Base-by-base conservation (phyloP, 1,140 invertebrate genomes). In the Drosophila miranda region DNA sequence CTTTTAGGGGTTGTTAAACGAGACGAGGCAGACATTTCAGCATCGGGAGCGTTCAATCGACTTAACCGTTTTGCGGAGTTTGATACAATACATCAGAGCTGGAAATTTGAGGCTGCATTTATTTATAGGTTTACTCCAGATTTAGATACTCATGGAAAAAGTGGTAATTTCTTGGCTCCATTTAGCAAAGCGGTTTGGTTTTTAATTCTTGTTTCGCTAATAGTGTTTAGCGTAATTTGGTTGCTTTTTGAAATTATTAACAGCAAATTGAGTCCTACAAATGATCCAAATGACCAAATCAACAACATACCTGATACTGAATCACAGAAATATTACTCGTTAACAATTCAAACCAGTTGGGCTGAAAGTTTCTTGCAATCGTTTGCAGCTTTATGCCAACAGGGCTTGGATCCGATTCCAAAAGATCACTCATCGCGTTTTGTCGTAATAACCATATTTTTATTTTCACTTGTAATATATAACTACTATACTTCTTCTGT, bases 401-500 rank as follows among this genome's bases (percentile, higher is more conserved):
- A 90, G 38, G 87, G 86, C 3, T 62, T 88, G 59, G 87, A 89
- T 21, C 83, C 75, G 0, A 75, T 75, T 43, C 86, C 89, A 3
- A 59, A 42, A 11, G 71, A 70, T 30, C 34, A 73, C 8, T 61
- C 89, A 1, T 73, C 86, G 0, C 88, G 89, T 0, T 78, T 76
- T 9, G 34, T 90, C n/a, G 69, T 87, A 4, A 57, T 89, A 6
- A 84, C 83, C 0, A 66, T 89, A 26, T 83, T 89, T 26, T 13
- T 89, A n/a, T 90, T 89, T 49, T 89, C 89, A 0, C 48, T 90
- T 5, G 68, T 90, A 8, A 78, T 90, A 72, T 90, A 90, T 28
- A 90, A 90, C 28, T 90, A 86, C 71, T 90, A 90, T 26, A 90
- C 89, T 2, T 90, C 89, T 14, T 90, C 89, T 4, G 87, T 90